Base-by-base conservation (phyloP, 2,113 vertebrate genomes). In the Eurypyga helias region DNA sequence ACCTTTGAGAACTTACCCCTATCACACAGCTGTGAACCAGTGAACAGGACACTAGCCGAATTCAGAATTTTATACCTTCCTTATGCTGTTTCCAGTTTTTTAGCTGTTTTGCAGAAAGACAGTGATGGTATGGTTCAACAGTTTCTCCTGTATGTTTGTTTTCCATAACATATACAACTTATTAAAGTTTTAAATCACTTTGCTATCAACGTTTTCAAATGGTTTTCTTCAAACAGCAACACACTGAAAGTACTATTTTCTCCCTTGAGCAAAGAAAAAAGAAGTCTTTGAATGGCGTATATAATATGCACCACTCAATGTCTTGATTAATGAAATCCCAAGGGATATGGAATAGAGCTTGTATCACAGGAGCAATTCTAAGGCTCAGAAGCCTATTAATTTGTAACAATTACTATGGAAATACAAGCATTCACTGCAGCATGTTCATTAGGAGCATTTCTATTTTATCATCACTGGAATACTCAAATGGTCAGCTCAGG, bases 281-380 rank as follows among this genome's bases (percentile, higher is more conserved):
- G 23, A 2, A 9, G 17, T 46, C 54, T 87, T 94, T 92, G 60
- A 71, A 43, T 5, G 2, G 12, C 26, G 65, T 91, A n/a, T 78
- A 11, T 48, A 71, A 48, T 69, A 75, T 57, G 31, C 45, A 91
- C 38, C 17, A 48, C n/a, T 67, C 41, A 89, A 84, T 57, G 28
- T 36, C 73, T 93, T 76, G 55, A 90, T 94, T 90, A 90, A 72
- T 41, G 49, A 87, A 93, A 96, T 9, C 70, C 45, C 49, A 85
- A 72, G 73, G 66, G 87, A 69, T 67, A 15, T 17, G 21, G 52
- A 91, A 60, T 26, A 55, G 55, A 57, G 15, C 26, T 77, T 0
- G 0, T 72, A 60, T 61, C 81, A 82, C 24, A 72, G 45, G 52
- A 93, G 52, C 21, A 76, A 52, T 34, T 69, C 7, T 21, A 83